Base-by-base conservation (phyloP, 64 coral and sea anemone species). In the Porites australiensis region DNA sequence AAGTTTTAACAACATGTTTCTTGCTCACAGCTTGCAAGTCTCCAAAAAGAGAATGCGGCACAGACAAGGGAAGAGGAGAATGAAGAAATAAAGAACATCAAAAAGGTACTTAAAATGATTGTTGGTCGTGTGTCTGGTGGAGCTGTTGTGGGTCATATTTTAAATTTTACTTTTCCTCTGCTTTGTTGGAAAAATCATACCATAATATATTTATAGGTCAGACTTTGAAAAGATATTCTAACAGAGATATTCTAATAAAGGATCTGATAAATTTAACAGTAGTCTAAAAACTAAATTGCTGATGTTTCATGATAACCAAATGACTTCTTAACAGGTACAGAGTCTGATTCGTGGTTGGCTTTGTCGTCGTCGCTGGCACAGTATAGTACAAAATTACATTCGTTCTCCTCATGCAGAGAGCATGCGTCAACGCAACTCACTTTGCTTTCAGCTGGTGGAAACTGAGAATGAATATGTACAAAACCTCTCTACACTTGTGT, bases 291-390 rank as follows among this genome's bases (percentile, higher is more conserved):
- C 77, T 52, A 87, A 43, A 57, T 3, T n/a, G 11, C 11, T 3
- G 5, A 6, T 79, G 79, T 53, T 70, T 45, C 44, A 22, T 0
- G 12, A 9, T 50, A 69, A 86, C 13, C 44, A 87, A 82, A 51
- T 88, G 79, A 82, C 77, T 75, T 70, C n/a, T 82, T 68, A 46
- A 58, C 72, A 99, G 98, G 98, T 99, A 74, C 98, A 99, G 79
- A 99, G 98, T 79, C 77, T 94, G 15, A 93, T 99, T 73, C 94
- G 98, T 44, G 98, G 94, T 45, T 99, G 98, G 98, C 73, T 99
- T 8, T 99, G 98, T 54, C 98, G 98, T 21, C 94, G 98, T n/a
- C 98, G 98, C 11, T 99, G 98, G 98, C 85, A 99, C 91, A 96
- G n/a, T 51, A 95, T 99, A 21, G 98, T 99, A 8, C 94, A 99